phyloP scores from a whole-genome alignment of 2,888 invertebrate genomes.

The Scaptomyza polygonia region DNA sequence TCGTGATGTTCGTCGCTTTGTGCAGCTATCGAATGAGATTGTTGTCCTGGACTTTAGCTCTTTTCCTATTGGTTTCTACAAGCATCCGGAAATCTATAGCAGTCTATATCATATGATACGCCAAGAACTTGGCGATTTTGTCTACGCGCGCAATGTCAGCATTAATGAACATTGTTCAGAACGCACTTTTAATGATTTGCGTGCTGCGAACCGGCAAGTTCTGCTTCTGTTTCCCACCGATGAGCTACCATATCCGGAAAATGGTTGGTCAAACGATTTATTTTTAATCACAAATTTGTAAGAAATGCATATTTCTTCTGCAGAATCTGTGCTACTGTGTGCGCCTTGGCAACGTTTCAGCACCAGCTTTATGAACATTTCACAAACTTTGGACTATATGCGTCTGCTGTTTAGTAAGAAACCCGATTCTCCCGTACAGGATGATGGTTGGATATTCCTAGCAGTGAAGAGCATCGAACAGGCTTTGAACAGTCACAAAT shows the following conservation, averaged over 20 bases:
- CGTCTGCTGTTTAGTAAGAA: slow-evolving; percentile 81
- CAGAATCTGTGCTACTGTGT: slow-evolving; percentile 81
- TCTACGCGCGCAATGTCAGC: slow-evolving; percentile 70
- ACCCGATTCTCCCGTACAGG: slow-evolving; percentile 74
- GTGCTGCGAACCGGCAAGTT: slow-evolving; percentile 85
- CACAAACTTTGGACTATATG: slow-evolving; percentile 81
- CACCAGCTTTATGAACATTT: slow-evolving; percentile 79
- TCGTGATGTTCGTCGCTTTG: slow-evolving; percentile 89
- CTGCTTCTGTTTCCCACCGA: slow-evolving; percentile 86
- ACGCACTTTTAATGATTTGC: slow-evolving; percentile 87
- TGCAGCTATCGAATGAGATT: slow-evolving; percentile 89
- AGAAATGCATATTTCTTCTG: background rate
- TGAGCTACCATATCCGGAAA: slow-evolving; percentile 81
- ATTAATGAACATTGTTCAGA: slow-evolving; percentile 81
- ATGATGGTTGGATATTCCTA: slow-evolving; percentile 82
- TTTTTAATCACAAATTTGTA: background rate
- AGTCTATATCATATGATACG: slow-evolving; percentile 85
- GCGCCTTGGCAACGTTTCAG: slow-evolving; percentile 82
- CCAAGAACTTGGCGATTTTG: slow-evolving; percentile 85
- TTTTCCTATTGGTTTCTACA: slow-evolving; percentile 87
- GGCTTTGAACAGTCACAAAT: slow-evolving; percentile 73
- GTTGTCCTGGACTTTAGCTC: slow-evolving; percentile 93
- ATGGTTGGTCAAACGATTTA: slow-evolving; percentile 60
- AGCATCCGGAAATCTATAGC: slow-evolving; percentile 84
- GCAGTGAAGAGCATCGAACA: slow-evolving; percentile 81